Evolutionary conservation across 64 coral and sea anemone species (phyloP).

Genomic region (Montipora capricornis): DNA sequence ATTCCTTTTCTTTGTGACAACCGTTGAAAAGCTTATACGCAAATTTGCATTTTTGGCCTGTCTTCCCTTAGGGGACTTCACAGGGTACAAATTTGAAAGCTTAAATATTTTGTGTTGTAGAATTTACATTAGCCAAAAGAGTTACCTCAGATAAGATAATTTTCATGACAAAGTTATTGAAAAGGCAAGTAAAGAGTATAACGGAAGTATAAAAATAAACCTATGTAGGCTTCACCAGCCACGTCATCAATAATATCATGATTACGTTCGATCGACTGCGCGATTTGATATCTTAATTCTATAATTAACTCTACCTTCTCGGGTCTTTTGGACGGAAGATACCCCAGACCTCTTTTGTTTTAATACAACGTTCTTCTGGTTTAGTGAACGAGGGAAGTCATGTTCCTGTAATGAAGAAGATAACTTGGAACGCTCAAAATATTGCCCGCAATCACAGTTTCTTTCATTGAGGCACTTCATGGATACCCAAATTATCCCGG

Average conservation of each 20-base stretch:
- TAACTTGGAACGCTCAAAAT: slow-evolving; percentile 26
- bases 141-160: too few species aligned
- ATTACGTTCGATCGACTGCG: too few species aligned
- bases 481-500: slow-evolving; percentile 79
- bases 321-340: background rate
- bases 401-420: slow-evolving; percentile 55
- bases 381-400: slow-evolving; percentile 55
- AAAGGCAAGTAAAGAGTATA: background rate
- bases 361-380: background rate
- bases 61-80: too few species aligned
- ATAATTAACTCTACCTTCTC: background rate
- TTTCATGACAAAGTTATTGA: too few species aligned
- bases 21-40: too few species aligned
- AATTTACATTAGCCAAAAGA: too few species aligned
- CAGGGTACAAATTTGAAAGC: too few species aligned
- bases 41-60: too few species aligned
- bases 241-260: slow-evolving; percentile 13
- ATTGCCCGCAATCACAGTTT: slow-evolving; percentile 69
- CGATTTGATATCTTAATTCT: background rate
- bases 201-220: too few species aligned
- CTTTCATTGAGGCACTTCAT: slow-evolving; percentile 83
- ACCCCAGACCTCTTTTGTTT: background rate
- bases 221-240: background rate
- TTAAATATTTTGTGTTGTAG: too few species aligned
- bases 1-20: too few species aligned